Conservation (phyloP, 2,113 vertebrate genomes). For the Empidonax alnorum region DNA sequence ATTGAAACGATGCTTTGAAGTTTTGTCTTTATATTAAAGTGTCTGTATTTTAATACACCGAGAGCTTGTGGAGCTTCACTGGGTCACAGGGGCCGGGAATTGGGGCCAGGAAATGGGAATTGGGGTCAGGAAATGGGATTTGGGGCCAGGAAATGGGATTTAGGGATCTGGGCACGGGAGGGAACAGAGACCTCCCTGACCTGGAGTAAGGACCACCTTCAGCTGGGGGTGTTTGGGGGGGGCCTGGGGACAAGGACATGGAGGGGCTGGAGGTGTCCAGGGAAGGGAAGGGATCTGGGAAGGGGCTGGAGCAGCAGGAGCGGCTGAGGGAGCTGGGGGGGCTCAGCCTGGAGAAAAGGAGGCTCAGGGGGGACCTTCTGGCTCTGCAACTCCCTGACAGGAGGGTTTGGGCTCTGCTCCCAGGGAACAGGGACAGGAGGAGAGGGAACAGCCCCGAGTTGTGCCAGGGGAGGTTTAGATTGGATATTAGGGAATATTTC, state of each 20-base stretch:
- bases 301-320: neutral
- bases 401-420: neutral
- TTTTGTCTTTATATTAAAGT: conserved; percentile 70
- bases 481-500: no score
- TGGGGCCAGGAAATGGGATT: neutral
- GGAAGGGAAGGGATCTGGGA: accelerated
- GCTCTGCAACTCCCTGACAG: neutral
- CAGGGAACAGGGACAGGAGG: no score
- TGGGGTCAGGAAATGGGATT: no score
- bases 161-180: neutral
- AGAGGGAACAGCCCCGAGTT: no score
- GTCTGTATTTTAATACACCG: conserved; percentile 68
- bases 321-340: neutral
- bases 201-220: neutral
- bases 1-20: conserved; percentile 61
- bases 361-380: neutral
- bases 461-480: no score
- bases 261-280: neutral
- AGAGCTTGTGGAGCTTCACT: conserved; percentile 31
- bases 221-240: neutral
- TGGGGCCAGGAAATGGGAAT: neutral
- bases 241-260: neutral
- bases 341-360: neutral
- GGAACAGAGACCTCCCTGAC: neutral
- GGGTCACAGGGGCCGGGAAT: neutral